A percentile compares a stretch with the other conserved stretches of the same genome.
Conservation (phyloP, 2,888 invertebrate species). For the Limnephilus marmoratus region DNA sequence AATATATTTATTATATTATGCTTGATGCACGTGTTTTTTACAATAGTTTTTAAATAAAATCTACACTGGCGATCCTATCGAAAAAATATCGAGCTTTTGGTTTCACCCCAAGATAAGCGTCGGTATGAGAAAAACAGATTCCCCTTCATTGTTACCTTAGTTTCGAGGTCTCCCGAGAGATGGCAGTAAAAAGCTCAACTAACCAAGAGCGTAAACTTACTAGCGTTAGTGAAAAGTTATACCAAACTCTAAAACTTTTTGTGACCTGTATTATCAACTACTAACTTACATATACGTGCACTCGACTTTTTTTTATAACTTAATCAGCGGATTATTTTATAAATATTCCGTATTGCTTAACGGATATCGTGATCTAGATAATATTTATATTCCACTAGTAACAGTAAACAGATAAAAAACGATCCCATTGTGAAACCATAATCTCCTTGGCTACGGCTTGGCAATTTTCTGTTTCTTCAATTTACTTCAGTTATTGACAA, state of each 20-base stretch:
- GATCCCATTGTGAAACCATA: no score
- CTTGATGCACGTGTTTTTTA: not conserved
- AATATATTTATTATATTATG: not conserved
- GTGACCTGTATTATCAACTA: not conserved
- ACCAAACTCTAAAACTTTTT: not conserved
- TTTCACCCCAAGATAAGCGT: not conserved
- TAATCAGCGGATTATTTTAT: no score
- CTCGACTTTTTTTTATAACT: no score
- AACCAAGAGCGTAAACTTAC: not conserved
- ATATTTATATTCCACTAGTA: no score
- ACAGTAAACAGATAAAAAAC: no score
- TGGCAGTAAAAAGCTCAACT: not conserved
- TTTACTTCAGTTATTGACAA: no score
- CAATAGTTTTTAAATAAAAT: not conserved
- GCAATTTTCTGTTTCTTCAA: no score
- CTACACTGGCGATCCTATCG: not conserved
- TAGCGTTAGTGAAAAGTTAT: not conserved
- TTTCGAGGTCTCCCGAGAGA: not conserved
- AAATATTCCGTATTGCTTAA: no score
- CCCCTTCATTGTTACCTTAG: not conserved
- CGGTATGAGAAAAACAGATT: not conserved
- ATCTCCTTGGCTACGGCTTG: no score
- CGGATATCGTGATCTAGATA: no score
- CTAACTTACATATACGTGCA: no score
- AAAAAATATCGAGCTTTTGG: not conserved